These are phyloP conservation scores for Pseudolycoriella hygida DNA, from an alignment of 2,888 invertebrate genomes.

Conservation along the genomic window DNA sequence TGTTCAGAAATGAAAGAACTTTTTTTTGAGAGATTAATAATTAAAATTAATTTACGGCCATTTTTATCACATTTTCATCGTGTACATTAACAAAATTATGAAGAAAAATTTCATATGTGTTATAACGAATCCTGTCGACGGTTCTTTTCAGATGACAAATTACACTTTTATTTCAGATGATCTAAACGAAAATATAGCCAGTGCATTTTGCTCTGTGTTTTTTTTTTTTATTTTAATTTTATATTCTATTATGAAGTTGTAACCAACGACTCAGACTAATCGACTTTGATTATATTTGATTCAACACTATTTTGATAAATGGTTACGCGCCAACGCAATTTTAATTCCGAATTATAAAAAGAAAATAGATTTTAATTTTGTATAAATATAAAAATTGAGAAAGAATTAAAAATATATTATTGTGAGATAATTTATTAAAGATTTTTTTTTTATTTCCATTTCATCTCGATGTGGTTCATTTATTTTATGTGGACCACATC, in stretches of 20 bases:
- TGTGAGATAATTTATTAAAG: background rate
- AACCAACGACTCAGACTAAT: background rate
- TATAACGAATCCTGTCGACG: background rate
- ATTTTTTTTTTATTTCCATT: background rate
- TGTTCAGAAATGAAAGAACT: no score
- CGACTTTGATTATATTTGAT: slow-evolving; percentile 1
- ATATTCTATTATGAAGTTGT: background rate
- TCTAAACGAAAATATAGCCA: background rate
- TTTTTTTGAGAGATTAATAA: no score
- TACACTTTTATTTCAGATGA: background rate
- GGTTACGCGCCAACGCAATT: background rate
- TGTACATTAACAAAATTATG: background rate
- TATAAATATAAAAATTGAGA: background rate
- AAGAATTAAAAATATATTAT: background rate
- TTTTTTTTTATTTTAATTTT: no score
- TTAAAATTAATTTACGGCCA: no score
- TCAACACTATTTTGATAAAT: slow-evolving; percentile 1
- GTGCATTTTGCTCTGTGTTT: no score
- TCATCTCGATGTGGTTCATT: background rate
- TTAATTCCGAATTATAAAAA: background rate
- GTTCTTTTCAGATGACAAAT: background rate
- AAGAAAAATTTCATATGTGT: background rate
- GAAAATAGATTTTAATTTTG: background rate
- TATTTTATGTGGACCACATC: background rate
- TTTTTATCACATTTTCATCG: no score